These are phyloP conservation scores for Aphidius ervi DNA, from an alignment of 1,140 invertebrate species.

Conservation along the genomic window DNA sequence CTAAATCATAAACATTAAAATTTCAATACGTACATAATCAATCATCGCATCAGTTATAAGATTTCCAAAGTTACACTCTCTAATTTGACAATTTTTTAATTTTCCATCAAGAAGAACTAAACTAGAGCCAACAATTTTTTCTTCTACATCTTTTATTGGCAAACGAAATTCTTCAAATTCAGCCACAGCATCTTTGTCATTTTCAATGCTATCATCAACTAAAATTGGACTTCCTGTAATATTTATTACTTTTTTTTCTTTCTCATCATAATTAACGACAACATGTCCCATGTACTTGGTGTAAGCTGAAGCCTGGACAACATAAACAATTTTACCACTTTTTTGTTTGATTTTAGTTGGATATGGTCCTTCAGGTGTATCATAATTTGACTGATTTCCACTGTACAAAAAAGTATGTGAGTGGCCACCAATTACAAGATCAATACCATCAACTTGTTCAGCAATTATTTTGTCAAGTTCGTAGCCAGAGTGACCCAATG, in stretches of 20 bases:
- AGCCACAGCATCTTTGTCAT: slow-evolving; percentile 63
- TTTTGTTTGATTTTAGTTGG: slow-evolving; percentile 69
- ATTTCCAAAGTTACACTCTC: slow-evolving; percentile 85
- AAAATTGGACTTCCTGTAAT: slow-evolving; percentile 79
- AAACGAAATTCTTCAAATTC: slow-evolving; percentile 62
- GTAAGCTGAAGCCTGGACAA: slow-evolving; percentile 88
- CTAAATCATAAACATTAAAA: slow-evolving; percentile 36
- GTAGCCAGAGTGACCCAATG: slow-evolving; percentile 84
- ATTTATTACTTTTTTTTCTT: slow-evolving; percentile 63
- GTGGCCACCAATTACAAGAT: slow-evolving; percentile 41
- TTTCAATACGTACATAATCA: slow-evolving; percentile 47
- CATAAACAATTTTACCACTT: slow-evolving; percentile 70
- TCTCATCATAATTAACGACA: slow-evolving; percentile 65
- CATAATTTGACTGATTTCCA: slow-evolving; percentile 61
- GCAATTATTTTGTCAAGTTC: slow-evolving; percentile 75
- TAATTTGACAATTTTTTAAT: slow-evolving; percentile 57
- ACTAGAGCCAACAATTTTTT: slow-evolving; percentile 58
- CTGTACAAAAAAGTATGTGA: slow-evolving; percentile 86
- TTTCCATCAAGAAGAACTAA: slow-evolving; percentile 61
- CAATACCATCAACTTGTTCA: slow-evolving; percentile 18
- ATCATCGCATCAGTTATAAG: slow-evolving; percentile 72
- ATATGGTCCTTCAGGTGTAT: slow-evolving; percentile 69
- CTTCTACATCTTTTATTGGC: slow-evolving; percentile 25
- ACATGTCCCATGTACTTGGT: slow-evolving; percentile 88
- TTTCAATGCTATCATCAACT: slow-evolving; percentile 59